Base-by-base conservation (phyloP, 2,888 invertebrate species). In the Zaprionus lineosus region DNA sequence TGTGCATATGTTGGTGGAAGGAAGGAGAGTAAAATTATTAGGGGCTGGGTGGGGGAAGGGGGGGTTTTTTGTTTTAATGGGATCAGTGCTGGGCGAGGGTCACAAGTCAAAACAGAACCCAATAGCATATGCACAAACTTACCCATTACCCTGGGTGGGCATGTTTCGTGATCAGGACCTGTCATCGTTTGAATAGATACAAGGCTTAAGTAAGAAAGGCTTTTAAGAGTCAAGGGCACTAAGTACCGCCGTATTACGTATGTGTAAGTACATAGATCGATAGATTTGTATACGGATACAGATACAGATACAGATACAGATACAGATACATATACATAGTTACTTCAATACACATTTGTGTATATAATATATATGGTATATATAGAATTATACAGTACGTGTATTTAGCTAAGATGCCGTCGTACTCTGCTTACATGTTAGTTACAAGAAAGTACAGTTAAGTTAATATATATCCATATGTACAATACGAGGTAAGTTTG, bases 151-250 rank as follows among this genome's bases (percentile, higher is more conserved):
- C 90, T 87, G 74, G 90, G 89, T 78, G 89, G 90, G 87, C 90
- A 90, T 76, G 90, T 90, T 75, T 87, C 86, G 84, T 90, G 90
- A 87, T 90, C 90, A 66, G 90, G 90, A 90, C 90, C 90, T 90
- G 88, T 72, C 79, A 84, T 86, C 86, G 79, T 86, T 86, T 78
- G 57, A 83, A 84, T 74, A 86, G 76, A 84, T 82, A 71, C 51
- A 70, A 73, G 56, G 56, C 57, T 57, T 74, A 44, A 51, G 39
- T 51, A 60, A 61, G 4, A 56, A 67, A 52, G 62, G 68, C 62
- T 73, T 52, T 67, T 61, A 77, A 58, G 70, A 40, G 53, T 56
- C 24, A 26, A 19, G 36, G 48, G 19, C 59, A 41, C 44, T 33
- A 50, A 51, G 28, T 36, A 64, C 59, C 68, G 71, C 61, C 71